Evolutionary conservation across 2,888 invertebrate genomes (phyloP), one percentile per base, ranked within the genome.

Genomic region (Trissoscelio sp.): DNA sequence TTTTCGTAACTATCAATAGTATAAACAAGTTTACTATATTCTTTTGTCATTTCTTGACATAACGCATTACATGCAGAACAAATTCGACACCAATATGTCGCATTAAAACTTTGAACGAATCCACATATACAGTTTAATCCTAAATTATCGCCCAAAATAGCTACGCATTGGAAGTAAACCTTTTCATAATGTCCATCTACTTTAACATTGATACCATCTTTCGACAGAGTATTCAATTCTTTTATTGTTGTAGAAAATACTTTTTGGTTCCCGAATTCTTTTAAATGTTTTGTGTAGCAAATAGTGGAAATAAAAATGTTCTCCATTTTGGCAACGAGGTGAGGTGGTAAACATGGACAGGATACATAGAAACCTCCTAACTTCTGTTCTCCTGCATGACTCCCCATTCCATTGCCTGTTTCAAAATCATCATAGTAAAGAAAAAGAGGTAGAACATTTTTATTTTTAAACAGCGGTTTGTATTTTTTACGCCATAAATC

Each of bases 1-100:
- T 48, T n/a, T 48, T 48, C 48, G 24, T 58, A 31, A 79, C 14
- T n/a, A n/a, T 48, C 14, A 24, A 9, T n/a, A 1, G 22, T 48
- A 7, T 9, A 2, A 16, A 48, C 24, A 48, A 79, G 62, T 0
- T 66, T 46, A 20, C 60, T 39, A 31, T 64, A 57, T 31, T 84
- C 83, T 39, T 78, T 77, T 11, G 66, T 28, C 66, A 83, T 67
- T 18, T 80, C 53, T 72, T 81, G 79, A 70, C 83, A 80, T 64
- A 66, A 9, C 18, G 12, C 14, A 11, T 12, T 28, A n/a, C 37
- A 64, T 37, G 75, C 73, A 53, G 64, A 67, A 60, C 72, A 72
- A 46, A 72, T 72, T 37, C 72, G n/a, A 22, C 72, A 72, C 7
- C 11, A 72, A 22, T 14, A 11, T 3, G 18, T 37, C 9, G 60